Evolutionary conservation across 2,113 vertebrate species (phyloP).

Genomic region (Columbina picui): DNA sequence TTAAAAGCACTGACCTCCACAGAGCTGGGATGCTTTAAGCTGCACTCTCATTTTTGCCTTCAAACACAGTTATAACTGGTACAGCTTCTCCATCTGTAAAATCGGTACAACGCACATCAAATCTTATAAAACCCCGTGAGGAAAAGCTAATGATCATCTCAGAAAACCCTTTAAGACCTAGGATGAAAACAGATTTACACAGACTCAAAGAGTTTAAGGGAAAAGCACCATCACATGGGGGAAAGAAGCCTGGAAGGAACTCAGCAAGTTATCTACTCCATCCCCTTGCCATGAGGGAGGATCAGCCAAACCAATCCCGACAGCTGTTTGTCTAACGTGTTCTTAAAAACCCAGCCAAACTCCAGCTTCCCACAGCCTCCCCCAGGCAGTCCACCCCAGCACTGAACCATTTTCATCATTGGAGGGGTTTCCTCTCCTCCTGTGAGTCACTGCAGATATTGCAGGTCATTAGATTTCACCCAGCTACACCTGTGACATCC

Average conservation of each 20-base stretch:
- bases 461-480: not conserved
- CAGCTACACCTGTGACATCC: not conserved
- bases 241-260: constrained; percentile 12
- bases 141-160: constrained; percentile 48
- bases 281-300: constrained; percentile 13
- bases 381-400: not conserved
- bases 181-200: constrained; percentile 48
- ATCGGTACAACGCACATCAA: not conserved
- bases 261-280: constrained; percentile 15
- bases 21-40: not conserved
- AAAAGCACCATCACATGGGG: constrained; percentile 9
- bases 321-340: constrained; percentile 45
- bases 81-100: constrained; percentile 19
- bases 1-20: not conserved
- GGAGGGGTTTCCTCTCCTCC: not conserved
- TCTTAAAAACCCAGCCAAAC: not conserved
- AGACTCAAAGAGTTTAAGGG: constrained; percentile 40
- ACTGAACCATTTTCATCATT: not conserved
- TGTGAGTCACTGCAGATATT: not conserved
- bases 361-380: not conserved
- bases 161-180: constrained; percentile 37
- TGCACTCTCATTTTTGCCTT: not conserved
- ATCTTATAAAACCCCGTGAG: not conserved
- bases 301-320: constrained; percentile 40
- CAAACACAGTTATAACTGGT: not conserved